Base-by-base conservation (phyloP, 1,140 invertebrate genomes). In the Ctenoplectra terminalis region DNA sequence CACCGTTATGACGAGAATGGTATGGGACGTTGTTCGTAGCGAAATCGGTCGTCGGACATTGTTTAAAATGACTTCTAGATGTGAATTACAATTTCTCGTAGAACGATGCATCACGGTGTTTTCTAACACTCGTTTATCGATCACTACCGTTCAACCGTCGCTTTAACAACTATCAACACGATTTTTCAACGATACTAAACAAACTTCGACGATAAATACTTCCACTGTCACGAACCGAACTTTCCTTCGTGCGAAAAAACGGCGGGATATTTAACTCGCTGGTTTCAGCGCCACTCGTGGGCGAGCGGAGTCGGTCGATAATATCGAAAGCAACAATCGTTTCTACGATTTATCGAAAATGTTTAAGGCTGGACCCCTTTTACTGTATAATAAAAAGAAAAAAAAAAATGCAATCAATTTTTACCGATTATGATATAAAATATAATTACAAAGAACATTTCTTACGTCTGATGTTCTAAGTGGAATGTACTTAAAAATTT, bases 271-370 rank as follows among this genome's bases (percentile, higher is more conserved):
- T 52, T 15, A 17, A 23, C 15, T n/a, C 8, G 29, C 9, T 78
- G 77, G 43, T 26, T 26, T 0, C 13, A 72, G 70, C 77, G 77
- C 70, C 77, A 52, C 15, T 15, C 9, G 15, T 17, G 26, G n/a
- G 15, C 7, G 13, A 9, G 9, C 11, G 1, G 5, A 43, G 29
- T 31, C 56, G 26, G n/a, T 48, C 31, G 11, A 50, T 52, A 52
- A 17, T 23, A 52, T 60, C 34, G 20, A 73, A 17, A 52, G 23
- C 34, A 11, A 17, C 4, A 17, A n/a, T 37, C 20, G 0, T 46
- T 20, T 11, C 20, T n/a, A 4, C 1, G 13, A 58, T 20, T 46
- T 46, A 11, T 58, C 0, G 43, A 7, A 58, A 17, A 70, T 3
- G 7, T 8, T 31, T 9, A 9, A 43, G 1, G 46, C 23, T 75